These are phyloP conservation scores for Callyntrura guangdongensis DNA, from an alignment of 2,888 invertebrate species.

Conservation along the genomic window DNA sequence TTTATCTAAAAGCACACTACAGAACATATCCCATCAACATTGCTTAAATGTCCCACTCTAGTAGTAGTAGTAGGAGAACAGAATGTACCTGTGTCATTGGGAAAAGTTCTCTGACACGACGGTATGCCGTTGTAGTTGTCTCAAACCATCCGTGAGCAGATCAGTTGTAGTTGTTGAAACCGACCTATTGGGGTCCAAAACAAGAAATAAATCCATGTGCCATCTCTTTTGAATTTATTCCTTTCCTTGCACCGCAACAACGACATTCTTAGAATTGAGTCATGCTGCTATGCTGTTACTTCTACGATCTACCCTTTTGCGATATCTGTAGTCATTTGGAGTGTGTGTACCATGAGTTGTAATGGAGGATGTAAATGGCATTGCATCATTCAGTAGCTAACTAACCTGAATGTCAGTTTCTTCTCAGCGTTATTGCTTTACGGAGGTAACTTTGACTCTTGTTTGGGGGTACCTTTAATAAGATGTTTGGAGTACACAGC, in stretches of 20 bases:
- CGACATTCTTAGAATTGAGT: constrained; percentile 9
- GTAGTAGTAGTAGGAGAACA: not conserved
- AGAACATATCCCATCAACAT: constrained; percentile 31
- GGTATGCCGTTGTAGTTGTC: not conserved
- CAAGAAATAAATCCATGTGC: constrained; percentile 34
- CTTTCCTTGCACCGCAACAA: constrained; percentile 10
- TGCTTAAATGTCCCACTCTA: constrained; percentile 39
- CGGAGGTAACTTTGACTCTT: not conserved
- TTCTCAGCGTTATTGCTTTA: not conserved
- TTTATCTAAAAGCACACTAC: not conserved
- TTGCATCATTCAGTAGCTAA: constrained; percentile 18
- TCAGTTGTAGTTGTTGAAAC: constrained; percentile 39
- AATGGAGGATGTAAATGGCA: constrained; percentile 24
- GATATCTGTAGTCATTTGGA: not conserved
- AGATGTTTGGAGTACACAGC: not conserved
- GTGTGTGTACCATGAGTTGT: not conserved
- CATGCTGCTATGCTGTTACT: no score
- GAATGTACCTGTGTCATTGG: not conserved
- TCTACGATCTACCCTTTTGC: no score
- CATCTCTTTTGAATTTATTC: constrained; percentile 52
- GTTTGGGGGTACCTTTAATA: not conserved
- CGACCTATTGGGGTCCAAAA: constrained; percentile 13
- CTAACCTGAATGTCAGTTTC: not conserved
- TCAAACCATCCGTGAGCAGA: constrained; percentile 4
- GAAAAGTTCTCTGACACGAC: not conserved